These are phyloP conservation scores for Chauna torquata DNA, from an alignment of 2,113 vertebrate genomes.

Conservation along the genomic window DNA sequence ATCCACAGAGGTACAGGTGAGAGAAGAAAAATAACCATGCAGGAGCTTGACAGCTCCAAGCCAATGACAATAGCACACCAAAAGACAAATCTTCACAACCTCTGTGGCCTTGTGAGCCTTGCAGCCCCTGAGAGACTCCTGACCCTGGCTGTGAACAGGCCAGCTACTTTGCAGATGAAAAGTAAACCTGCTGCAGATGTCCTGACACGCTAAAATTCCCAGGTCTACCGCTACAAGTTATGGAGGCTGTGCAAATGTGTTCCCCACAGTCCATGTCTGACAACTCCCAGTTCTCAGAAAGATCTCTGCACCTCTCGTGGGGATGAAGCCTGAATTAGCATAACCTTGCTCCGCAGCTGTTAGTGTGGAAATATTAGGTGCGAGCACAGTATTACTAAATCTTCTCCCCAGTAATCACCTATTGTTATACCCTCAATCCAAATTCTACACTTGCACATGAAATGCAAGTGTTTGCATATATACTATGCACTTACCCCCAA, in stretches of 20 bases:
- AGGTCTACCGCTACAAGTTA: not conserved
- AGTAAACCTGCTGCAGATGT: constrained; percentile 6
- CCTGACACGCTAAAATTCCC: not conserved
- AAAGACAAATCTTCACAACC: not conserved
- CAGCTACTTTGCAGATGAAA: not conserved
- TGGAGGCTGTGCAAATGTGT: not conserved
- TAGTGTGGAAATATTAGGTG: constrained; percentile 16
- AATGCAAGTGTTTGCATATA: not conserved
- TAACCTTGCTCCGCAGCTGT: not conserved
- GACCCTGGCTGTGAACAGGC: not conserved
- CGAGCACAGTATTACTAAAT: not conserved
- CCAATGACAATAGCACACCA: not conserved
- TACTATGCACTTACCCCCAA: rapidly evolving
- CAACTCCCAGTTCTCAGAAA: not conserved
- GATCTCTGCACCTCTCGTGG: not conserved
- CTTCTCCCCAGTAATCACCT: not conserved
- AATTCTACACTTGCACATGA: not conserved
- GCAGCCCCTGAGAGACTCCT: not conserved
- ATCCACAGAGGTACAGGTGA: not conserved
- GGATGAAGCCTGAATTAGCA: not conserved
- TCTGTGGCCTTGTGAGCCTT: not conserved
- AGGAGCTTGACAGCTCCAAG: not conserved
- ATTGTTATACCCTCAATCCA: not conserved
- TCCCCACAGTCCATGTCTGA: not conserved
- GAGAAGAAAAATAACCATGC: not conserved